Percentiles rank a stretch among this genome's conserved stretches.
These are phyloP conservation scores for Epinotia nisella DNA, from an alignment of 2,888 invertebrate genomes.

Conservation along the genomic window DNA sequence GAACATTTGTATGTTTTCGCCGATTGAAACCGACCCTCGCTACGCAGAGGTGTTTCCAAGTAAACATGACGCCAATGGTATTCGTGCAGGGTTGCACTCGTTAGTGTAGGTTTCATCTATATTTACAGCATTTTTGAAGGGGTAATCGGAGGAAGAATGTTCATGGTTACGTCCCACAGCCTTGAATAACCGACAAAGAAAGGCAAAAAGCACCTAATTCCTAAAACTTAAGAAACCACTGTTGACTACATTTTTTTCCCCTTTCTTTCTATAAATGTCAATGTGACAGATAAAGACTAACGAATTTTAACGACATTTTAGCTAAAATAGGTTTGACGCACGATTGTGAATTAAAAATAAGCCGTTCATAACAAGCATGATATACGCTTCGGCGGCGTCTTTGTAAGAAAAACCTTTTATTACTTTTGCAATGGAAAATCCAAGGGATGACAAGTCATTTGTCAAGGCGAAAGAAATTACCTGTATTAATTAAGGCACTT, in stretches of 20 bases:
- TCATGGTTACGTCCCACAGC: not conserved
- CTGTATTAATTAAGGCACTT: constrained; percentile 50
- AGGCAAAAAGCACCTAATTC: too few species aligned
- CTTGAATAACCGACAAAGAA: not conserved
- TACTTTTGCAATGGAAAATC: not conserved
- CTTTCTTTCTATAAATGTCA: too few species aligned
- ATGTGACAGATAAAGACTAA: too few species aligned
- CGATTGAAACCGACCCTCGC: not conserved
- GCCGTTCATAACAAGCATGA: too few species aligned
- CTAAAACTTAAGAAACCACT: too few species aligned
- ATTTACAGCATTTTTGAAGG: not conserved
- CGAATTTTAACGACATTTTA: too few species aligned
- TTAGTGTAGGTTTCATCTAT: not conserved
- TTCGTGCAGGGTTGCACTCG: not conserved
- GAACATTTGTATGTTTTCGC: not conserved
- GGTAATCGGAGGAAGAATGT: not conserved
- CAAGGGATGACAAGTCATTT: too few species aligned
- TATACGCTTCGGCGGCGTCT: not conserved
- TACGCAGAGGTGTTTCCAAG: not conserved
- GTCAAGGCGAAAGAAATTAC: too few species aligned
- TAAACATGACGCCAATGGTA: not conserved
- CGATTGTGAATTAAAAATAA: too few species aligned
- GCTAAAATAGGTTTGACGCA: too few species aligned
- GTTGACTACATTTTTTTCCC: too few species aligned
- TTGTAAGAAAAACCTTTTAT: not conserved